phyloP scores from a whole-genome alignment of 2,888 invertebrate genomes.

The Drosophila limbata region DNA sequence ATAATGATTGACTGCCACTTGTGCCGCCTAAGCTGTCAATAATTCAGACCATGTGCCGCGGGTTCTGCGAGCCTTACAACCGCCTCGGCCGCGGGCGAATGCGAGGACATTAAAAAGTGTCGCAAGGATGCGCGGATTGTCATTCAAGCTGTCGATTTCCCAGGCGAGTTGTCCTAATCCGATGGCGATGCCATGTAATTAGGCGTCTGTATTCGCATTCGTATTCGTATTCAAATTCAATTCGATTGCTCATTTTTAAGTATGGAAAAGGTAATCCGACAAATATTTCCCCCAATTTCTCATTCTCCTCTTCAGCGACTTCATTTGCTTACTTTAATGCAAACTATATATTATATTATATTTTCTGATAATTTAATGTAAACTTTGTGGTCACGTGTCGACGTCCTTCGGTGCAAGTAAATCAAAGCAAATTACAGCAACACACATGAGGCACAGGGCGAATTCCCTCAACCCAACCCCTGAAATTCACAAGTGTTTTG shows the following conservation, averaged over 20 bases:
- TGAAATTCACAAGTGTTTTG: constrained; percentile 74
- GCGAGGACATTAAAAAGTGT: constrained; percentile 36
- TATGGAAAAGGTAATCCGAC: constrained; percentile 26
- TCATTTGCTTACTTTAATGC: constrained; percentile 24
- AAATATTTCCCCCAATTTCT: not conserved
- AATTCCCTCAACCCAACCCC: constrained; percentile 17
- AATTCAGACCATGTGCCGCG: constrained; percentile 75
- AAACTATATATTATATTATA: constrained; percentile 37
- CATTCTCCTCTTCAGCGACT: not conserved
- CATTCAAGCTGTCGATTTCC: constrained; percentile 79
- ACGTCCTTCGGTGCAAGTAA: constrained; percentile 50
- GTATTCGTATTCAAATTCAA: constrained; percentile 53
- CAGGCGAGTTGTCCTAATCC: constrained; percentile 77
- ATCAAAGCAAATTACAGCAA: constrained; percentile 66
- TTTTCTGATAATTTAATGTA: constrained; percentile 74
- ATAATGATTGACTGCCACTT: constrained; percentile 74
- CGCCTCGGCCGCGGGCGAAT: constrained; percentile 23
- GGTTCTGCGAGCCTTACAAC: constrained; percentile 43
- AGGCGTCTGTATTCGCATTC: constrained; percentile 36
- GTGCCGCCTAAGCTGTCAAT: constrained; percentile 74
- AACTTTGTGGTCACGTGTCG: constrained; percentile 77
- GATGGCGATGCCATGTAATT: constrained; percentile 66
- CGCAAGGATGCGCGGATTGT: constrained; percentile 34
- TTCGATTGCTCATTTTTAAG: constrained; percentile 48
- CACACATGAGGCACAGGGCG: constrained; percentile 29